phyloP scores from a whole-genome alignment of 2,113 vertebrate genomes.

The Brachypteracias leptosomus region DNA sequence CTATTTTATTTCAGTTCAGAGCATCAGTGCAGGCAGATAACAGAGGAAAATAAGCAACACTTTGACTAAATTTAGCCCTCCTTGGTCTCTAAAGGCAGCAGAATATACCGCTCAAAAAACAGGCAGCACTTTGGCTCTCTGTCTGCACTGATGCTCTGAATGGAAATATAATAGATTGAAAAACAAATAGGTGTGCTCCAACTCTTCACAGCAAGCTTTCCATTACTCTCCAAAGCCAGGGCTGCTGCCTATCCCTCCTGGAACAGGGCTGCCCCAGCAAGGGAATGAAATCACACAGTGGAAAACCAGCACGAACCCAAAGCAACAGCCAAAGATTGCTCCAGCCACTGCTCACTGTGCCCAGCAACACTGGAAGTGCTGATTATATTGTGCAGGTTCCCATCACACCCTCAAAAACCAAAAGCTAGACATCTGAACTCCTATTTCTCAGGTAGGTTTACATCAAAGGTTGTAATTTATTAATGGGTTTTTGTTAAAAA shows the following conservation, averaged over 20 bases:
- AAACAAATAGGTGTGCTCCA: slow-evolving; percentile 40
- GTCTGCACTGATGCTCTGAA: slow-evolving; percentile 42
- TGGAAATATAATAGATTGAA: slow-evolving; percentile 54
- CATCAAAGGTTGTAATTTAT: background rate
- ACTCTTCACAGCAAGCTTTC: slow-evolving; percentile 14
- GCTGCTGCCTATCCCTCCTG: background rate
- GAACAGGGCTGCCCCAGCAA: slow-evolving; percentile 11
- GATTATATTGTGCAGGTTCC: background rate
- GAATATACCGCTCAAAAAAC: background rate
- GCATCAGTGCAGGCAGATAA: slow-evolving; percentile 53
- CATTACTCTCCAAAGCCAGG: slow-evolving; percentile 16
- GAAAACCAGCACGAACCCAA: slow-evolving; percentile 39
- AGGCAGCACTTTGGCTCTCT: background rate
- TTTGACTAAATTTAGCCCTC: slow-evolving; percentile 44
- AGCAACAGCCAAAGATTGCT: slow-evolving; percentile 26
- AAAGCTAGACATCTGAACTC: background rate
- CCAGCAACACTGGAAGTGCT: background rate
- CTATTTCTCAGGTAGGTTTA: background rate
- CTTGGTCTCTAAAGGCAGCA: slow-evolving; percentile 35
- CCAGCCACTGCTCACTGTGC: background rate
- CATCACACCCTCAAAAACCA: background rate
- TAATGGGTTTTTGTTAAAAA: background rate
- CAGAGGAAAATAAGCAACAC: slow-evolving; percentile 62
- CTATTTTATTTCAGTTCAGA: slow-evolving; percentile 74
- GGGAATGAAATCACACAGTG: background rate